Evolutionary conservation across 2,888 invertebrate species (phyloP), one percentile per base, ranked within the genome.

Genomic region (Campoplex capitator): DNA sequence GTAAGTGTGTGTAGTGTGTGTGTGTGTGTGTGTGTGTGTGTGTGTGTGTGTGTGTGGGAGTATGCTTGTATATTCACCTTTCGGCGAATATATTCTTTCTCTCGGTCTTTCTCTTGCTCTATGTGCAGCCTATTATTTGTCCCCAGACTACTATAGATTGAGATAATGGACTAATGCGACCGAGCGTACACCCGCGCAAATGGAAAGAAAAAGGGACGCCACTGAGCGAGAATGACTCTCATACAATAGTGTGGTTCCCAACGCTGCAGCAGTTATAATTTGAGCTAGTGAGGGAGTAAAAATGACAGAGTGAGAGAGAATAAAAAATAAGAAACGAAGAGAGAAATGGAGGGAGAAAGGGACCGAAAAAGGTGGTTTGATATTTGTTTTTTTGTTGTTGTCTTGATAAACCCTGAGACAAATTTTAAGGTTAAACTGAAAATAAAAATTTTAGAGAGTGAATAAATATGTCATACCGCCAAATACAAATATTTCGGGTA

Each of bases 91-190:
- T 42, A 42, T 62, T 58, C 76, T 74, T 67, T 32, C 32, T 56
- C 79, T 8, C 79, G 42, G 38, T 71, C 73, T 74, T 75, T 77
- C 70, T 67, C 68, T 73, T 23, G 62, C 74, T 70, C 65, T 79
- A 35, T 85, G 89, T 84, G 83, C 88, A 89, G 90, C 90, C 90
- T 91, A 91, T 92, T 92, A 92, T 93, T 93, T 92, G 92, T 92
- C 91, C 90, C 89, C 88, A 88, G 89, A 90, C 89, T 90, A 89
- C 88, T 89, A 56, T 87, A 92, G 92, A 93, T 93, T 93, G 90
- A 92, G 92, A 93, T 93, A 93, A 92, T 91, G 89, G 92, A 88
- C 91, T 92, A 92, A 92, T 91, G 91, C 89, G 86, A 85, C 83
- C 78, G 88, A 77, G 77, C 77, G 75, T 70, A 68, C 76, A 73